A percentile compares a stretch with the other conserved stretches of the same genome.
These are phyloP conservation scores for Otocyon megalotis DNA, from an alignment of 2,113 vertebrate species.

Conservation along the genomic window DNA sequence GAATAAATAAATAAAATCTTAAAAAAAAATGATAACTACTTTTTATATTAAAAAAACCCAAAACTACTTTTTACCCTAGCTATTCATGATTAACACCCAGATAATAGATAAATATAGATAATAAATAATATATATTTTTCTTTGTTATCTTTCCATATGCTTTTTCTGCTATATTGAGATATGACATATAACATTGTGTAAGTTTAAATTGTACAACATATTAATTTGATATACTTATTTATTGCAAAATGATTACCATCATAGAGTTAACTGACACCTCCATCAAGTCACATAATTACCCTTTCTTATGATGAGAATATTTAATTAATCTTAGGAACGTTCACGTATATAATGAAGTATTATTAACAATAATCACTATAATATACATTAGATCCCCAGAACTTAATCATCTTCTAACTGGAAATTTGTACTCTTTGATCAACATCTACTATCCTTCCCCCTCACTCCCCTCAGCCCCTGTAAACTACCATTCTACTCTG, in stretches of 20 bases:
- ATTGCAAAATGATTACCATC: not conserved
- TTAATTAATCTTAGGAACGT: not conserved
- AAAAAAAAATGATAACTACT: not conserved
- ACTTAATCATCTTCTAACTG: not conserved
- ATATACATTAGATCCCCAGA: not conserved
- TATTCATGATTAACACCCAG: not conserved
- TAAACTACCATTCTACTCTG: not conserved
- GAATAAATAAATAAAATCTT: no score
- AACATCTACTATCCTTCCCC: not conserved
- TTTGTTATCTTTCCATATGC: not conserved
- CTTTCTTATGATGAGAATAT: not conserved
- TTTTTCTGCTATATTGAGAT: not conserved
- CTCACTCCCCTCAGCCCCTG: not conserved
- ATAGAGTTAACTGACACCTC: not conserved
- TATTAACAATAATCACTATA: not conserved
- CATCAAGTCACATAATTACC: not conserved
- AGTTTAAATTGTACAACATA: not conserved
- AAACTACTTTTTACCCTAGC: not conserved
- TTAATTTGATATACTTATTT: not conserved
- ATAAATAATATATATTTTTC: not conserved
- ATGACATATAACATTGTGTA: not conserved
- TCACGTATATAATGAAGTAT: not conserved
- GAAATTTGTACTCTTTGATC: not conserved
- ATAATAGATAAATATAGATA: no score
- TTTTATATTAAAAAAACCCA: not conserved